Evolutionary conservation across 2,113 vertebrate genomes (phyloP), one percentile per base, ranked within the genome.

Genomic region (Alaudala cheleensis): DNA sequence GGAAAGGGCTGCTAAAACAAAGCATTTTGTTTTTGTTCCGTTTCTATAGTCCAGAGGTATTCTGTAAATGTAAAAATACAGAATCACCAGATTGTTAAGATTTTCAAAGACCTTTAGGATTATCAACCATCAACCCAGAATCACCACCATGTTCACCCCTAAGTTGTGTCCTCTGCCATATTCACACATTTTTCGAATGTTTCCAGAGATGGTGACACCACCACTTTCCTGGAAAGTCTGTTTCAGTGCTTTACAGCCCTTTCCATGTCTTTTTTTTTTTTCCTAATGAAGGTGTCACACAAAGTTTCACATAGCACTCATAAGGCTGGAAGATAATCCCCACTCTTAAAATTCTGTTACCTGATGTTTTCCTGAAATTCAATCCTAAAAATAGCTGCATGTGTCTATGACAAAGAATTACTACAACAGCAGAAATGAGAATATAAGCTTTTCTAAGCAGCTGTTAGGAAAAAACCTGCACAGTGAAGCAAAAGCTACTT

Each of bases 61-160:
- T 54, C 65, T 47, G n/a, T n/a, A n/a, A n/a, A n/a, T n/a, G n/a
- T n/a, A n/a, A n/a, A n/a, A n/a, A n/a, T 23, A 29, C 4, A 28
- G 28, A 45, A 29, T 39, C 2, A 6, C 1, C 10, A 14, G 5
- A 13, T 37, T 26, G 2, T 37, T 33, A 3, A 25, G 12, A 10
- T 33, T 57, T 12, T 65, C 15, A 51, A 14, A n/a, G 20, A 51
- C 19, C 16, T 71, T 31, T n/a, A 28, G 7, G 14, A 24, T 24
- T 33, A n/a, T 29, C 19, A 45, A 2, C 8, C 4, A 21, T 25
- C 9, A n/a, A 25, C 4, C 12, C 11, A 45, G 53, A 31, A 45
- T 45, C n/a, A n/a, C 39, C 7, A 2, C 24, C 6, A 22, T 0
- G 0, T 61, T 67, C 47, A 15, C 39, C 20, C 18, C 13, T 18